These are phyloP conservation scores for Calcarius lapponicus DNA, from an alignment of 2,797 vertebrate genomes.

Conservation along the genomic window DNA sequence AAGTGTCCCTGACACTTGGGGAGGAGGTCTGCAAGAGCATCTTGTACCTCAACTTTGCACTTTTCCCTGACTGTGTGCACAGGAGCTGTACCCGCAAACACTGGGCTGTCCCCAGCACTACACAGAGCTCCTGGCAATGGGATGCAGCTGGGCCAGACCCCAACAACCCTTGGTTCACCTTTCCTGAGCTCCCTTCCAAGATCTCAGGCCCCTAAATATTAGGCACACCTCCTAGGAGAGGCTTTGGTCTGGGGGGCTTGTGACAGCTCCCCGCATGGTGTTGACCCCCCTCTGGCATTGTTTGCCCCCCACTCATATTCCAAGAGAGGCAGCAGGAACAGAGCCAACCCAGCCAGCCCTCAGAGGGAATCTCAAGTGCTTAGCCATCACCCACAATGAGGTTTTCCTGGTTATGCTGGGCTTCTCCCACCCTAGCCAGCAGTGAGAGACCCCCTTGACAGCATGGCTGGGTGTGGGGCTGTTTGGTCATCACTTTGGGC, in stretches of 20 bases:
- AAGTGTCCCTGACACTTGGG: not conserved
- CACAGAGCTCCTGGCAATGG: not conserved
- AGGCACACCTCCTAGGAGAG: not conserved
- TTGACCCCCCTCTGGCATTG: no score
- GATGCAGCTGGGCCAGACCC: not conserved
- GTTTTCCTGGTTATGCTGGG: not conserved
- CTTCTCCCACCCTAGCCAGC: not conserved
- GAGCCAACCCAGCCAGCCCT: not conserved
- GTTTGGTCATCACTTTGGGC: not conserved
- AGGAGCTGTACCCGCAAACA: not conserved
- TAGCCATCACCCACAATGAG: not conserved
- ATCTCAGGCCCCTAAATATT: fast-evolving
- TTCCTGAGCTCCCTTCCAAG: not conserved
- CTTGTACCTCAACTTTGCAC: not conserved
- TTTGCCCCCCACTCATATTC: not conserved
- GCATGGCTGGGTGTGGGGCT: not conserved
- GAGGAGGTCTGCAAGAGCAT: not conserved
- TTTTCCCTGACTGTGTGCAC: not conserved
- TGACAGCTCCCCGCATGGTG: not conserved
- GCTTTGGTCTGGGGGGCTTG: not conserved
- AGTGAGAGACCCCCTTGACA: not conserved
- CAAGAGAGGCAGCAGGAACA: not conserved
- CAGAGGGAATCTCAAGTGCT: not conserved
- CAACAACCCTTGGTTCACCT: not conserved
- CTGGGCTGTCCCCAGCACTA: not conserved